Conservation (phyloP, 2,888 invertebrate genomes). For the Parnassius smintheus region DNA sequence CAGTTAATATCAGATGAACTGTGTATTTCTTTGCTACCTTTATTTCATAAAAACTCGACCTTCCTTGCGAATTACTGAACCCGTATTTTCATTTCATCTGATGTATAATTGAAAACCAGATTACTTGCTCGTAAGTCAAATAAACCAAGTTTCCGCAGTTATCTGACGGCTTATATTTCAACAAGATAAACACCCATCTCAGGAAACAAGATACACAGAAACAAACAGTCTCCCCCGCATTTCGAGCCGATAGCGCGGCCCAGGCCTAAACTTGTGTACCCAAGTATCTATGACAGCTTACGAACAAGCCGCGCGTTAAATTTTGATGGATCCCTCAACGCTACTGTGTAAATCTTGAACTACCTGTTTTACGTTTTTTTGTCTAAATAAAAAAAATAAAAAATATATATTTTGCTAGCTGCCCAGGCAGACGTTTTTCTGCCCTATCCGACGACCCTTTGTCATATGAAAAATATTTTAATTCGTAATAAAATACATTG, state of each 20-base stretch:
- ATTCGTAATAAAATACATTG: not conserved
- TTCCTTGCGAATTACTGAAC: too few species aligned
- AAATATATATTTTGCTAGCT: not conserved
- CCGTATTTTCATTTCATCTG: constrained; percentile 1
- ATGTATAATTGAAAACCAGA: constrained; percentile 16
- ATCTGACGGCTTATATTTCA: constrained; percentile 17
- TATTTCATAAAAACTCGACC: too few species aligned
- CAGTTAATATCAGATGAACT: too few species aligned
- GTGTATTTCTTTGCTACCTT: too few species aligned
- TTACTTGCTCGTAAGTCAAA: constrained; percentile 22
- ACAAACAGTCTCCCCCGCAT: constrained; percentile 7
- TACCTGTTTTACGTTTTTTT: not conserved
- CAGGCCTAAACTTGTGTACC: not conserved
- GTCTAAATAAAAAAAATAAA: too few species aligned
- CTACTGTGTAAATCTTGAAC: constrained; percentile 2
- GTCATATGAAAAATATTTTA: not conserved
- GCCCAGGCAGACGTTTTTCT: not conserved
- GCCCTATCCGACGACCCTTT: not conserved
- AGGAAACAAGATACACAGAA: constrained; percentile 17
- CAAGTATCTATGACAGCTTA: constrained; percentile 4
- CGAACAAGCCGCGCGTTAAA: constrained; percentile 10
- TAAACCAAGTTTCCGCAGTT: constrained; percentile 14
- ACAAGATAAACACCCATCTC: constrained; percentile 19
- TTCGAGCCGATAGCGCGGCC: constrained; percentile 1
- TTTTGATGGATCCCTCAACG: constrained; percentile 5